phyloP scores from a whole-genome alignment of 1,140 invertebrate species.

The Drosophila bocki region DNA sequence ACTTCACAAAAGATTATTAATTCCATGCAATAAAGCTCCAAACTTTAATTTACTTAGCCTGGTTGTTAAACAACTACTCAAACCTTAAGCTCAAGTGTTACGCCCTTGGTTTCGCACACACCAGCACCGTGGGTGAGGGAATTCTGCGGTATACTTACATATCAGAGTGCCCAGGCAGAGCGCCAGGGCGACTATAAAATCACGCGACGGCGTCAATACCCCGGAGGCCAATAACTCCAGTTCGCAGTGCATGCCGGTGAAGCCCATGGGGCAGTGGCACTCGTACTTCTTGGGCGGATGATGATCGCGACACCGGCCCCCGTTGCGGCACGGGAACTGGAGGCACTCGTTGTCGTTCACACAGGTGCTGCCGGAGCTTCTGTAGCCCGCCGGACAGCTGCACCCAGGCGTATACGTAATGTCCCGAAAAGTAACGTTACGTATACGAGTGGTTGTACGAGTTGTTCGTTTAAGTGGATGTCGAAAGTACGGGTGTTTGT shows the following conservation, averaged over 20 bases:
- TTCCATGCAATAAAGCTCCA: not conserved
- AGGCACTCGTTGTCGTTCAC: constrained; percentile 92
- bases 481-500: constrained; percentile 23
- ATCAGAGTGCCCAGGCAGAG: constrained; percentile 91
- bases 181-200: constrained; percentile 93
- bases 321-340: constrained; percentile 89
- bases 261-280: constrained; percentile 91
- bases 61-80: constrained; percentile 14
- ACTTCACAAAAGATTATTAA: not conserved
- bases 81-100: constrained; percentile 17
- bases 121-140: not conserved
- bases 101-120: not conserved
- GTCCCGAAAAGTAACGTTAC: constrained; percentile 37
- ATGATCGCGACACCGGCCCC: constrained; percentile 90
- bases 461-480: constrained; percentile 33
- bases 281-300: constrained; percentile 90
- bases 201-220: constrained; percentile 91
- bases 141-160: constrained; percentile 87
- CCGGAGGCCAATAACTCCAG: constrained; percentile 90
- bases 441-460: constrained; percentile 26
- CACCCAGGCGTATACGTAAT: constrained; percentile 26
- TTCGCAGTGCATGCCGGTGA: constrained; percentile 92
- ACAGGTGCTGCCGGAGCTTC: constrained; percentile 88
- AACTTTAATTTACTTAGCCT: not conserved
- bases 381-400: constrained; percentile 91